Percentiles rank a stretch among this genome's conserved stretches.
phyloP scores from a whole-genome alignment of 2,797 vertebrate genomes.

The Menidia menidia region DNA sequence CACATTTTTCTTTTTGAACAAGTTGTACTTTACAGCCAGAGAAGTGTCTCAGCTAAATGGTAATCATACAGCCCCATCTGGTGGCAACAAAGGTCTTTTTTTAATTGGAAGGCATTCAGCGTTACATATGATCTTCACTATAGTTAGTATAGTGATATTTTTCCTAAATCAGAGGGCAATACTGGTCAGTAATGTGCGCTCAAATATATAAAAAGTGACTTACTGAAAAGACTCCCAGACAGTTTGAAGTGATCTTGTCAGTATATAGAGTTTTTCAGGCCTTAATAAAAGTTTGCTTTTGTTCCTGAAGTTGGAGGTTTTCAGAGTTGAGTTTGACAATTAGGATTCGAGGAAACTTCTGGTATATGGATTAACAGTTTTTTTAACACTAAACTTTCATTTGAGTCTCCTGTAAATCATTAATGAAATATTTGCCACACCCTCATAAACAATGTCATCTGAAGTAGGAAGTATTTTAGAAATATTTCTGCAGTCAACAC shows the following conservation, averaged over 20 bases:
- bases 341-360: too few species aligned
- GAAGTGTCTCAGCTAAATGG: not conserved
- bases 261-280: not conserved
- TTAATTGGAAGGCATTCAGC: too few species aligned
- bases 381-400: too few species aligned
- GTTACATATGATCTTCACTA: not conserved
- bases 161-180: too few species aligned
- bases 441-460: not conserved
- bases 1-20: not conserved
- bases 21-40: not conserved
- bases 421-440: not conserved
- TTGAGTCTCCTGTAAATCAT: not conserved
- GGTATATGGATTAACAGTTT: too few species aligned
- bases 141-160: not conserved
- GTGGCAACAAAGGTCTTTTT: conserved; percentile 13
- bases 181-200: too few species aligned
- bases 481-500: not conserved
- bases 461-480: not conserved
- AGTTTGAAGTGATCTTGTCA: too few species aligned
- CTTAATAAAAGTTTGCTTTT: not conserved
- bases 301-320: not conserved
- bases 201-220: not conserved
- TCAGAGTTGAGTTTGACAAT: not conserved
- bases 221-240: too few species aligned
- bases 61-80: conserved; percentile 42